Evolutionary conservation across 2,797 vertebrate species (phyloP).

Genomic region (Syngnathus acus): DNA sequence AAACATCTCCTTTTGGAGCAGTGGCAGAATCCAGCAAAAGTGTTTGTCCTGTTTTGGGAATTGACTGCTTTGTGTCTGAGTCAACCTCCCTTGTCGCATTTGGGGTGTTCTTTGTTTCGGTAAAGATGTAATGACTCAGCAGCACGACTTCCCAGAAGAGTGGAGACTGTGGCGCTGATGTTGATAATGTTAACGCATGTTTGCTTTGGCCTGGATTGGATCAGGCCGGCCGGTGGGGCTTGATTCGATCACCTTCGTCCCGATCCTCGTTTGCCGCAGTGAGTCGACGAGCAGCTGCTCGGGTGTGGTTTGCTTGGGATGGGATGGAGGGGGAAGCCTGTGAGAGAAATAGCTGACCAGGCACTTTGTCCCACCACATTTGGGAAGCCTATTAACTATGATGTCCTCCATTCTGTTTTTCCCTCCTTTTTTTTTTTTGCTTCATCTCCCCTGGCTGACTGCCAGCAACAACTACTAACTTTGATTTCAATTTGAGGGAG

Average conservation of each 20-base stretch:
- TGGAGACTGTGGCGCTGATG: slow-evolving; percentile 11
- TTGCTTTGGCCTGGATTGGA: slow-evolving; percentile 5
- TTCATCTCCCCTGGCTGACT: slow-evolving; percentile 10
- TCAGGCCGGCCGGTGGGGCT: slow-evolving; percentile 1
- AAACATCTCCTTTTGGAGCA: not conserved
- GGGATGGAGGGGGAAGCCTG: slow-evolving; percentile 25
- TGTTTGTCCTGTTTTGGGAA: slow-evolving; percentile 40
- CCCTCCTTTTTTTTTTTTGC: not conserved
- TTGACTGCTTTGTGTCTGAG: slow-evolving; percentile 40
- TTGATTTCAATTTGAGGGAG: slow-evolving; percentile 15
- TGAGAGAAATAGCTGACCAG: slow-evolving; percentile 37
- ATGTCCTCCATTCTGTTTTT: slow-evolving; percentile 1
- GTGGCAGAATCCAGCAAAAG: slow-evolving; percentile 14
- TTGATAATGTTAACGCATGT: slow-evolving; percentile 11
- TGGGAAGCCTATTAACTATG: slow-evolving; percentile 9
- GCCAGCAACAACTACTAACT: slow-evolving; percentile 13
- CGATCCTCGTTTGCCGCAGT: slow-evolving; percentile 2
- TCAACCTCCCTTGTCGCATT: slow-evolving; percentile 45
- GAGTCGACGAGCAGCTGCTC: slow-evolving; percentile 20
- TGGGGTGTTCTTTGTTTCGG: slow-evolving; percentile 43
- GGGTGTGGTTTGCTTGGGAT: slow-evolving; percentile 15
- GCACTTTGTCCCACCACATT: slow-evolving; percentile 21
- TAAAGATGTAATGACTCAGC: slow-evolving; percentile 55
- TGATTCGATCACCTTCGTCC: slow-evolving; percentile 12
- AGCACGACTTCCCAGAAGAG: slow-evolving; percentile 48